phyloP scores from a whole-genome alignment of 2,797 vertebrate species.

The Micrastur ruficollis region DNA sequence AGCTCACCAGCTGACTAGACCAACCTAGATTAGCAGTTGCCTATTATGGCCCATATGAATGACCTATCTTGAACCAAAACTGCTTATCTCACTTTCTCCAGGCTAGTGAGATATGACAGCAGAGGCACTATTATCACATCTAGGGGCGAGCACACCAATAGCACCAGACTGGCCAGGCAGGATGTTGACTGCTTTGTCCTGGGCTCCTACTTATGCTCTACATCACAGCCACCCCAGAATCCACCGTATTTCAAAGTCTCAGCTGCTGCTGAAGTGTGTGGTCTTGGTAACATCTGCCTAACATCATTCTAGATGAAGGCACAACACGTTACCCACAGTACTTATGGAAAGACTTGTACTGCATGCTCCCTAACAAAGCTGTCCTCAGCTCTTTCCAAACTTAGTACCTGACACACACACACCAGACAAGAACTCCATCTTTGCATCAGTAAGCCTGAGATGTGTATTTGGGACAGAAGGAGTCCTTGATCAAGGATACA shows the following conservation, averaged over 20 bases:
- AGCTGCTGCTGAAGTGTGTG: background rate
- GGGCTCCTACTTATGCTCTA: background rate
- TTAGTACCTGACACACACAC: too few species aligned
- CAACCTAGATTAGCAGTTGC: background rate
- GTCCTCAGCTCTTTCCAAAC: background rate
- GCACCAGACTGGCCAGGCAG: background rate
- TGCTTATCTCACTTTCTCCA: background rate
- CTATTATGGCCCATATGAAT: background rate
- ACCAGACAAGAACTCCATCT: background rate
- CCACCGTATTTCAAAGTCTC: background rate
- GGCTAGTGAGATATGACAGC: background rate
- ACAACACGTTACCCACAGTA: background rate
- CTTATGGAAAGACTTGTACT: background rate
- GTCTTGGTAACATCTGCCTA: background rate
- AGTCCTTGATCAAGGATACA: background rate
- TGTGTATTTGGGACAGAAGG: background rate
- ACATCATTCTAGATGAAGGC: background rate
- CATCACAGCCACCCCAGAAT: fast-evolving
- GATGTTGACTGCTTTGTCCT: background rate
- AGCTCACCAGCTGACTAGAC: background rate
- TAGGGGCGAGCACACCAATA: background rate
- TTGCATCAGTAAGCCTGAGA: background rate
- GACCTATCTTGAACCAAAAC: background rate
- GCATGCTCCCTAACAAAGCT: background rate
- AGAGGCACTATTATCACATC: background rate